Evolutionary conservation across 1,140 invertebrate species (phyloP).

Genomic region (Mesaphorura yosii): DNA sequence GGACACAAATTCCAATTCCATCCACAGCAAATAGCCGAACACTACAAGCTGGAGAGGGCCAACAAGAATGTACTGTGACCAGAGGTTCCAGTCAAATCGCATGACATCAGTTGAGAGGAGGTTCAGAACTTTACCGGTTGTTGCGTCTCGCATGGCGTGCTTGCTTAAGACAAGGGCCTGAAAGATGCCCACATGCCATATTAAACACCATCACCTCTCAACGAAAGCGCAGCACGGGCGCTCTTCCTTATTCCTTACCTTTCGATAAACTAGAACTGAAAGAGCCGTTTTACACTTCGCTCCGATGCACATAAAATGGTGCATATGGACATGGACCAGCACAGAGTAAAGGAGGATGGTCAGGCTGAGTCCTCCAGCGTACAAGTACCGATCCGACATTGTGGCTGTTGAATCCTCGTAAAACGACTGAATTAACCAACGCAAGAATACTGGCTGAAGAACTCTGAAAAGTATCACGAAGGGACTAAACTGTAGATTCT

Average conservation of each 20-base stretch:
- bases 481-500: too few relatives aligned
- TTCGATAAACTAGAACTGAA: conserved; percentile 67
- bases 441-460: conserved; percentile 5
- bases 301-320: conserved; percentile 45
- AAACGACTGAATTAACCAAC: conserved; percentile 21
- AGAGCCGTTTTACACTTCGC: conserved; percentile 66
- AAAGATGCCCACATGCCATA: neutral
- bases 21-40: conserved; percentile 37
- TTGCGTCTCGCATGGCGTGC: conserved; percentile 40
- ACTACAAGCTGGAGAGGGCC: conserved; percentile 39
- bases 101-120: conserved; percentile 41
- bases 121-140: conserved; percentile 43
- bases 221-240: too few relatives aligned
- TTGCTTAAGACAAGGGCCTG: conserved; percentile 26
- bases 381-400: conserved; percentile 5
- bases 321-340: conserved; percentile 11
- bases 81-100: conserved; percentile 42
- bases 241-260: conserved; percentile 48
- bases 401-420: neutral
- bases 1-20: conserved; percentile 36
- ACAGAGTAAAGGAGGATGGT: conserved; percentile 7
- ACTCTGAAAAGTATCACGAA: too few relatives aligned
- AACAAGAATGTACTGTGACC: conserved; percentile 39
- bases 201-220: neutral
- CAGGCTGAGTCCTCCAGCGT: conserved; percentile 11